Evolutionary conservation across 2,888 invertebrate genomes (phyloP), one percentile per base, ranked within the genome.

Genomic region (Drosophila limbata): DNA sequence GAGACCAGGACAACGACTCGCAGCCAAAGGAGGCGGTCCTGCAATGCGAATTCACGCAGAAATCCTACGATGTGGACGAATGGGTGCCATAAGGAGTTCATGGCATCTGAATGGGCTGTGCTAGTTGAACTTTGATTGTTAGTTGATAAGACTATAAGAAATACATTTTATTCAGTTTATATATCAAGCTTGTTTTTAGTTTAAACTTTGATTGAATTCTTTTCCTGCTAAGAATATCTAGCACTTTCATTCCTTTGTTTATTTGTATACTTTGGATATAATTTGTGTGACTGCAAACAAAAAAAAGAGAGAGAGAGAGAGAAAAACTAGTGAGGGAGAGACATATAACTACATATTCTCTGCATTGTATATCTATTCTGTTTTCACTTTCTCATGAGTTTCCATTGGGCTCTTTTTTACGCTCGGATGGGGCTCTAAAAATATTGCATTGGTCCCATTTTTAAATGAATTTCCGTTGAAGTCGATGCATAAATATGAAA

Each of bases 41-140:
- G 6, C 56, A 76, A 28, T 89, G 89, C 42, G 84, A 89, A 48
- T 86, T 50, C 17, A 57, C 78, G 10, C 76, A 88, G 64, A 86
- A 79, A 37, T 67, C 66, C 10, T 75, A 71, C 44, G 89, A 88
- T 50, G 84, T 79, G 47, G 81, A 89, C 31, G 79, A 88, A 25
- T 77, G 73, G 78, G 86, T 89, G 52, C 88, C 88, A 15, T 85
- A 56, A 68, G 40, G 0, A n/a, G 33, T 13, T 40, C 19, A 4
- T 3, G 25, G 8, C 31, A 25, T 10, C 33, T 0, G 15, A 6
- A 5, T n/a, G 70, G 77, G 73, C 83, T 88, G 86, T 82, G 85
- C 68, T 81, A 87, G 67, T 57, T 68, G 50, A 48, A 66, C 50
- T 47, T 83, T 66, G 37, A 61, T 75, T 73, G 40, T 61, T 85